Base-by-base conservation (phyloP, 2,888 invertebrate species). In the Proisotoma minuta region DNA sequence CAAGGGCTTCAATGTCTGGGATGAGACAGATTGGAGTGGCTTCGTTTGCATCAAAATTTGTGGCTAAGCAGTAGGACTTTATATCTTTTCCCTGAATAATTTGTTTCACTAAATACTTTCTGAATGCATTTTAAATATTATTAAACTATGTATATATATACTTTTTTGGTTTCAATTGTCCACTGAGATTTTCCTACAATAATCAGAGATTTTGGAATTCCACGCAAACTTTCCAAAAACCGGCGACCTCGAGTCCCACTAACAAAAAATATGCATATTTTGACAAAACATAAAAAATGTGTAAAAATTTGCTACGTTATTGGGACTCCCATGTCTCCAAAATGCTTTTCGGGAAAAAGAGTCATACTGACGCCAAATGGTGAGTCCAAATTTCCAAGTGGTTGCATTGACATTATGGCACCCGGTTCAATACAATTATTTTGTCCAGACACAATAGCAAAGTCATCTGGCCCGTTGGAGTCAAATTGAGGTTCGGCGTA, bases 21-120 rank as follows among this genome's bases (percentile, higher is more conserved):
- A 54, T 22, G 4, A 39, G 5, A 22, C 54, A 54, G 29, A 54
- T 54, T 2, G 54, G 54, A 3, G 39, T 3, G 39, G 12, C 27
- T 54, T 54, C 54, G 4, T 15, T 5, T 34, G 34, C 22, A 12
- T 54, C 54, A 39, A 39, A 54, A 22, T 54, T 54, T 3, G 54
- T 54, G 54, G 40, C 39, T 3, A 54, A 22, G 23, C 54, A 54
- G 40, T 18, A 54, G 39, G n/a, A n/a, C n/a, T n/a, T n/a, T n/a
- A n/a, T n/a, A n/a, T n/a, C n/a, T n/a, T n/a, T n/a, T n/a, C n/a
- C n/a, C n/a, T n/a, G n/a, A n/a, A n/a, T n/a, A n/a, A n/a, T n/a
- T n/a, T n/a, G n/a, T n/a, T n/a, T n/a, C n/a, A n/a, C n/a, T n/a
- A n/a, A n/a, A n/a, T n/a, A n/a, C n/a, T n/a, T n/a, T n/a, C n/a